These are phyloP conservation scores for Struthio camelus DNA, from an alignment of 2,113 vertebrate species.

Conservation along the genomic window DNA sequence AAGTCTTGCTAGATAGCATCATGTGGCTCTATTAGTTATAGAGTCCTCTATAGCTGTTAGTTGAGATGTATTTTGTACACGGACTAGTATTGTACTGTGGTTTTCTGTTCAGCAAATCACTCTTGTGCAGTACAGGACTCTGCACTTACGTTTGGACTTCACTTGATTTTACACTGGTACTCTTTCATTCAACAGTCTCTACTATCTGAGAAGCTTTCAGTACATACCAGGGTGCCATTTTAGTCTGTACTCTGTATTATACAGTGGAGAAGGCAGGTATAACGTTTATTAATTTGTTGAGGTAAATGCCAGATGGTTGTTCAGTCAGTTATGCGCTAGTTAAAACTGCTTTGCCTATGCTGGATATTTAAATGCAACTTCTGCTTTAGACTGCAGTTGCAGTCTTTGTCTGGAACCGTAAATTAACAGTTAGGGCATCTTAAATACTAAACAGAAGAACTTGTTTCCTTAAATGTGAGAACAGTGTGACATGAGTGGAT, in stretches of 20 bases:
- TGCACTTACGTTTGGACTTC: too few species aligned
- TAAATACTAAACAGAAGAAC: not conserved
- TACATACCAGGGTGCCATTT: rapidly evolving
- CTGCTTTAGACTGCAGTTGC: not conserved
- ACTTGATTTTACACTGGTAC: not conserved
- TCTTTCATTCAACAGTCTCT: not conserved
- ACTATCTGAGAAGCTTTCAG: rapidly evolving
- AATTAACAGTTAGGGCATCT: not conserved
- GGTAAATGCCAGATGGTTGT: not conserved
- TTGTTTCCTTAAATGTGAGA: not conserved
- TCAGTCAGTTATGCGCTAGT: not conserved
- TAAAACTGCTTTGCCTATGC: not conserved
- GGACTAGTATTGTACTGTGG: not conserved
- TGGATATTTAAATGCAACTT: not conserved
- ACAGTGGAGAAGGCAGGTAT: not conserved
- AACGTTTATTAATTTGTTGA: not conserved
- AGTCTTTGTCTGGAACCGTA: not conserved
- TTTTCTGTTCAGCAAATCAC: not conserved
- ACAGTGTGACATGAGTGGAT: not conserved
- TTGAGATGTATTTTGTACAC: not conserved
- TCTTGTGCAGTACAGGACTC: not conserved
- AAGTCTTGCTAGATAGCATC: not conserved
- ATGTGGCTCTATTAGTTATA: not conserved
- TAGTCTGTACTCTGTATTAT: not conserved
- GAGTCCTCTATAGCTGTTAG: not conserved